A percentile compares a stretch with the other conserved stretches of the same genome.
Conservation (phyloP, 2,888 invertebrate genomes). For the Nomada fabriciana region DNA sequence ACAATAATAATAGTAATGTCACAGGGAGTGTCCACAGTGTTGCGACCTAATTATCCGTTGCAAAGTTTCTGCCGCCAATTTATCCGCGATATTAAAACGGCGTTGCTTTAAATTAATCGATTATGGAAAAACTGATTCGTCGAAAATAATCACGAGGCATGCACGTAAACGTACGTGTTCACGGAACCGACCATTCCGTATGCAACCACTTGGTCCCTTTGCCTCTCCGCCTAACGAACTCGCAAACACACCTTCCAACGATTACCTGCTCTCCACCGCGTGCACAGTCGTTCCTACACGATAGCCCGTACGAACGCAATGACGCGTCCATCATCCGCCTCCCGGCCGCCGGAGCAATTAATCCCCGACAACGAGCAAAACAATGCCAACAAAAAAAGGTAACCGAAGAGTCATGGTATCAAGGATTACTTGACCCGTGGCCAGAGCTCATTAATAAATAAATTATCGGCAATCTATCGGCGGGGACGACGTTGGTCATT, state of each 20-base stretch:
- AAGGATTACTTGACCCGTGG: slow-evolving; percentile 22
- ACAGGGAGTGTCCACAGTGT: too few relatives aligned
- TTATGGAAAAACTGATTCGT: too few relatives aligned
- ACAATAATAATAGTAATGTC: too few relatives aligned
- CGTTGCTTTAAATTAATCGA: too few relatives aligned
- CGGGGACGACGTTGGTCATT: slow-evolving; percentile 34
- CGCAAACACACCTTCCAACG: slow-evolving; percentile 11
- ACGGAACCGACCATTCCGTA: too few relatives aligned
- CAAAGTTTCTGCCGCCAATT: too few relatives aligned
- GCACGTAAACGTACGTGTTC: too few relatives aligned
- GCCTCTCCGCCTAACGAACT: too few relatives aligned
- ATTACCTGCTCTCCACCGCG: neutral
- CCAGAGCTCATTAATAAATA: slow-evolving; percentile 64
- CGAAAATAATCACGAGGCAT: too few relatives aligned
- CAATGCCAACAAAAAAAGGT: neutral
- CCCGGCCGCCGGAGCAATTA: slow-evolving; percentile 28
- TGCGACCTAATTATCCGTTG: too few relatives aligned
- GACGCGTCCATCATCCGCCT: slow-evolving; percentile 9
- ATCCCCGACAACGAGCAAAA: slow-evolving; percentile 18
- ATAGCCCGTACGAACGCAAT: neutral
- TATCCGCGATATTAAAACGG: too few relatives aligned
- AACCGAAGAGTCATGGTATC: neutral
- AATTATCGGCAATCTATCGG: slow-evolving; percentile 60
- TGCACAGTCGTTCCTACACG: neutral
- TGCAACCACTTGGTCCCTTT: too few relatives aligned